Evolutionary conservation across 2,888 invertebrate species (phyloP), one percentile per base, ranked within the genome.

Genomic region (Parnassius smintheus): DNA sequence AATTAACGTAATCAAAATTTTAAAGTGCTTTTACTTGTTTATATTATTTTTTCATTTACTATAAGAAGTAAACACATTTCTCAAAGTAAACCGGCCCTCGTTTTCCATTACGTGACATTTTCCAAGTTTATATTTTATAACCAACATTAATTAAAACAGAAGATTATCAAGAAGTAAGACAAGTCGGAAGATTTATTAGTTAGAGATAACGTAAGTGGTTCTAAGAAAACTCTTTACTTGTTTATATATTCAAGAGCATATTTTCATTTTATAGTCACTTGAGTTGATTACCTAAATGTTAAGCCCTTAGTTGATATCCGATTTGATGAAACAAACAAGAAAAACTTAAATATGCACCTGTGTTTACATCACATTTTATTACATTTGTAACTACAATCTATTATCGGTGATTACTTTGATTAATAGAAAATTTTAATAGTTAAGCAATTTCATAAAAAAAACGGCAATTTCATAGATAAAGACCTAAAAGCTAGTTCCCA

Each of bases 131-230:
- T 55, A 59, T 59, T 62, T 35, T 59, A 59, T 55, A 62, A 41
- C 53, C 48, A 48, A 64, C 44, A 57, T 64, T 56, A 61, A 64
- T 57, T 61, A 64, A 64, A 60, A 56, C 25, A 64, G 9, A 10
- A 44, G 49, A 51, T 64, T 57, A 56, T 53, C 57, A 57, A 44
- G 44, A 54, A 57, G 45, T 45, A 55, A 56, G 42, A 53, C 49
- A 60, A 49, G 56, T 10, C 42, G 22, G 46, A 44, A 59, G 56
- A 60, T 60, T 60, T 61, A 64, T 61, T 50, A 52, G 56, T 49
- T 18, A 22, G 25, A 56, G 53, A 60, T 64, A 61, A 60, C 49
- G 52, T 41, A 60, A 61, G 56, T 56, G 48, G 52, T 49, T 56
- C 59, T 55, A 60, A 53, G 56, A 49, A 61, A 64, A 60, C 60